These are phyloP conservation scores for Myiozetetes cayanensis DNA, from an alignment of 2,113 vertebrate genomes.

Conservation along the genomic window DNA sequence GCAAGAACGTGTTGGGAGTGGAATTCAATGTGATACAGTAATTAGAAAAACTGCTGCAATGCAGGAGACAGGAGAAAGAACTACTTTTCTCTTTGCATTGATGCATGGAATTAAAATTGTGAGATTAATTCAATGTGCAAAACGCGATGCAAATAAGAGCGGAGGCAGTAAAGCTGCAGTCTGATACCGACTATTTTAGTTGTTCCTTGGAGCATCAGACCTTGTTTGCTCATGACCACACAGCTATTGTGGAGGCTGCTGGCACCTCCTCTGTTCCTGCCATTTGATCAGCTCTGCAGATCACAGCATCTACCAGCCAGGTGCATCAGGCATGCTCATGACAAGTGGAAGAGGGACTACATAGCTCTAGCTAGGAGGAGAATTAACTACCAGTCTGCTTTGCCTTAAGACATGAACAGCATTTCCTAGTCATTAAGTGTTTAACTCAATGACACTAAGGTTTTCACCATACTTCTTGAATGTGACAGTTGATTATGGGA, in stretches of 20 bases:
- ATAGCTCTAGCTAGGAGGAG: not conserved
- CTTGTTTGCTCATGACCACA: not conserved
- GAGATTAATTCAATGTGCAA: not conserved
- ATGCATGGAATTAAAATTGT: not conserved
- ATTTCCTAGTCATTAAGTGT: not conserved
- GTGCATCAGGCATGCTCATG: not conserved
- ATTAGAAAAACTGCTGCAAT: not conserved
- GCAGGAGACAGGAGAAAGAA: not conserved
- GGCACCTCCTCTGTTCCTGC: fast-evolving
- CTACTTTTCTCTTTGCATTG: not conserved
- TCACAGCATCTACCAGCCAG: not conserved
- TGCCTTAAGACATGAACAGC: not conserved
- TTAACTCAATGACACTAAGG: not conserved
- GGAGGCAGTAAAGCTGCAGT: not conserved
- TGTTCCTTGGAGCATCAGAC: fast-evolving
- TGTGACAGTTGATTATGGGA: not conserved
- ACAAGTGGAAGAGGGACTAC: not conserved
- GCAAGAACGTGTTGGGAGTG: not conserved
- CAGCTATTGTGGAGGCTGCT: not conserved
- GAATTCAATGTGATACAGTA: not conserved
- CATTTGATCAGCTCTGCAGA: not conserved
- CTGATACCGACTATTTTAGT: fast-evolving
- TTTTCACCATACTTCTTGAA: not conserved
- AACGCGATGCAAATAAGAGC: not conserved
- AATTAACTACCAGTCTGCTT: not conserved